A percentile compares a stretch with the other conserved stretches of the same genome.
Evolutionary conservation across 2,888 invertebrate genomes (phyloP).

Genomic region (Volucella inflata): DNA sequence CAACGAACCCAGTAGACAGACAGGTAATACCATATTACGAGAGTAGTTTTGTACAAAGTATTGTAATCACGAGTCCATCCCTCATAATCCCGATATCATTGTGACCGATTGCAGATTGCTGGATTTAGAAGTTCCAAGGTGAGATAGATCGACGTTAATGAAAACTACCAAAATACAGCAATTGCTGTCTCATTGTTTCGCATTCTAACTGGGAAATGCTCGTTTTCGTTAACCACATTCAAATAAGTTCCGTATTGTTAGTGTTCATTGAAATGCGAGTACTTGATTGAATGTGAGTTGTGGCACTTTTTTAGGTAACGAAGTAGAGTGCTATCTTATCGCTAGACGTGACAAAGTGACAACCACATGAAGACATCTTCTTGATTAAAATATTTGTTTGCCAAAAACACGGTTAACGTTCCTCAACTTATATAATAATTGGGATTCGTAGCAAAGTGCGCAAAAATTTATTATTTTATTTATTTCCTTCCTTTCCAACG

Average conservation of each 20-base stretch:
- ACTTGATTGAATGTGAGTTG: not conserved
- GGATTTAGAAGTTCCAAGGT: no score
- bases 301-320: not conserved
- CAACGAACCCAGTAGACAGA: no score
- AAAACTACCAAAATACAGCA: no score
- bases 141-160: no score
- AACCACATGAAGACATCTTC: not conserved
- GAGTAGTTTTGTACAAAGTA: no score
- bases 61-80: no score
- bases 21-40: no score
- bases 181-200: no score
- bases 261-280: not conserved
- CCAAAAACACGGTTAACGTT: not conserved
- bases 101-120: no score
- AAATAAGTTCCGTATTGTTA: not conserved
- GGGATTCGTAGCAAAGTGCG: not conserved
- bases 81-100: no score
- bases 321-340: slow-evolving; percentile 24
- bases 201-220: not conserved
- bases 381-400: not conserved
- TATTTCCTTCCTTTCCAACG: not conserved
- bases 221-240: not conserved
- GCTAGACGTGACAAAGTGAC: not conserved
- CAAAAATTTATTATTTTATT: not conserved
- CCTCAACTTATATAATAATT: slow-evolving; percentile 3